Evolutionary conservation across 2,888 invertebrate species (phyloP).

Genomic region (Perdita meconis): DNA sequence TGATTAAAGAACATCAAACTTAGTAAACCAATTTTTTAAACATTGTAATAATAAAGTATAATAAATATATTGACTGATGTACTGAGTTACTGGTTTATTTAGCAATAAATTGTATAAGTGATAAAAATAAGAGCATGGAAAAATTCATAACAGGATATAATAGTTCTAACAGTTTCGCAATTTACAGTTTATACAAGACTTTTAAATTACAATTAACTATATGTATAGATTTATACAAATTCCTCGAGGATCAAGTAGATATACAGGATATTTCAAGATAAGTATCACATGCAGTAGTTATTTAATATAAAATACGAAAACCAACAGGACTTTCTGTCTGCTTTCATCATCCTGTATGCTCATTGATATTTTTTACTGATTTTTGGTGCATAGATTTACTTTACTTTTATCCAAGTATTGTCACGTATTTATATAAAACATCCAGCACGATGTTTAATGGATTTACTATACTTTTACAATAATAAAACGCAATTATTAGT

Average conservation of each 20-base stretch:
- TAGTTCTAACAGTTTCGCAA: not conserved
- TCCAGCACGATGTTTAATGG: not conserved
- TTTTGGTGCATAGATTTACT: no score
- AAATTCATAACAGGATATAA: not conserved
- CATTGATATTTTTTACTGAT: no score
- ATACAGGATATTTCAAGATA: not conserved
- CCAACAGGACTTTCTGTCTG: not conserved
- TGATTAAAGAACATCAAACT: not conserved
- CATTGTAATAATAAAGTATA: not conserved
- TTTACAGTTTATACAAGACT: not conserved
- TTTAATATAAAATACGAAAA: constrained; percentile 6
- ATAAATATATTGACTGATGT: not conserved
- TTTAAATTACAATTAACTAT: constrained; percentile 2
- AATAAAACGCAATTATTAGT: not conserved
- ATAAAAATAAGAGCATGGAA: not conserved
- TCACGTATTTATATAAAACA: no score
- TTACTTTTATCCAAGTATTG: no score
- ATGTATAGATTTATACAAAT: constrained; percentile 9
- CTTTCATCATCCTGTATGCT: not conserved
- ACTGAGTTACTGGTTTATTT: not conserved
- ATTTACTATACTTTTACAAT: not conserved
- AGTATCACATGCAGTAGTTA: not conserved
- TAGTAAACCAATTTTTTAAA: not conserved
- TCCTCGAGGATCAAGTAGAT: not conserved
- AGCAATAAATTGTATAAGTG: not conserved